Evolutionary conservation across 2,797 vertebrate genomes (phyloP).

Genomic region (Leptatherina wallacei): DNA sequence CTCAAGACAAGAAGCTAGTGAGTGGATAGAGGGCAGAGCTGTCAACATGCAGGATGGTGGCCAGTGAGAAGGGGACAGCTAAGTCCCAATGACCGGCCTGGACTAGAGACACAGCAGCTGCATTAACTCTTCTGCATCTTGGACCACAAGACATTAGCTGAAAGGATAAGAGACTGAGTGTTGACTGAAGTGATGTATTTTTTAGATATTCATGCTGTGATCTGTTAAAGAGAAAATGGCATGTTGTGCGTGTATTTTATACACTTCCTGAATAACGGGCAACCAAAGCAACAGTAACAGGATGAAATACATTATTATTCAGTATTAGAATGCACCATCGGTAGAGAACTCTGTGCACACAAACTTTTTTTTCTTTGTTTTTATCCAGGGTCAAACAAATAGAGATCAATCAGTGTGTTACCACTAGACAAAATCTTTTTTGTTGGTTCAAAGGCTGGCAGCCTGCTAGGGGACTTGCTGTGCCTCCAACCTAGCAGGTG

Average conservation of each 20-base stretch:
- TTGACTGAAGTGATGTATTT: not conserved
- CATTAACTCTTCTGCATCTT: slow-evolving; percentile 14
- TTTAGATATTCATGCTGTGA: not conserved
- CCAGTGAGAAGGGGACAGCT: slow-evolving; percentile 57
- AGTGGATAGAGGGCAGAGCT: slow-evolving; percentile 33
- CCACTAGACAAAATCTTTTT: slow-evolving; percentile 10
- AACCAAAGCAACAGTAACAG: not conserved
- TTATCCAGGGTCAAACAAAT: not conserved
- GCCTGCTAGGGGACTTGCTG: slow-evolving; percentile 20
- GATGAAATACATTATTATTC: not conserved
- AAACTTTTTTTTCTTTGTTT: not conserved
- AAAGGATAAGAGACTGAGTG: slow-evolving; percentile 5
- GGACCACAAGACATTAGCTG: slow-evolving; percentile 22
- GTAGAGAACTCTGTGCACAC: not conserved
- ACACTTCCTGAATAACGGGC: not conserved
- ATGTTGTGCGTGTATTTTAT: not conserved
- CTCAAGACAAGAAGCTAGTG: slow-evolving; percentile 18
- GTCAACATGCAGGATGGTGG: slow-evolving; percentile 44
- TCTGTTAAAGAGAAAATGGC: not conserved
- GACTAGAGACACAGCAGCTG: slow-evolving; percentile 51
- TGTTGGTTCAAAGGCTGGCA: slow-evolving; percentile 26
- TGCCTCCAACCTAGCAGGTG: slow-evolving; percentile 34
- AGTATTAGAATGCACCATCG: slow-evolving; percentile 1
- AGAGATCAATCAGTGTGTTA: slow-evolving; percentile 35
- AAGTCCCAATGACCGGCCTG: slow-evolving; percentile 45